phyloP scores from a whole-genome alignment of 2,113 vertebrate species.

The Gulo gulo region DNA sequence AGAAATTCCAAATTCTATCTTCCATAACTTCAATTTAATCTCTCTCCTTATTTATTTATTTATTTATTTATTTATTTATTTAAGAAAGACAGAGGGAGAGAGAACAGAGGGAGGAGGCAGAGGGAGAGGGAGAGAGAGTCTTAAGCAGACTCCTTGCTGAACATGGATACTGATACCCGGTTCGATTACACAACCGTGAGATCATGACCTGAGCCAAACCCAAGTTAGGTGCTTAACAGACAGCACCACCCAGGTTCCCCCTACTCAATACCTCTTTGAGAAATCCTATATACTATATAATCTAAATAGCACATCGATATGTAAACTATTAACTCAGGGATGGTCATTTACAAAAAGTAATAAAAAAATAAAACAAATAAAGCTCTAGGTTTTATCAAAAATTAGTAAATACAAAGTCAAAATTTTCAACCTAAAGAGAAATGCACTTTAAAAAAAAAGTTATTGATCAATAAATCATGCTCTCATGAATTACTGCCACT shows the following conservation, averaged over 20 bases:
- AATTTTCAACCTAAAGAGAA: not conserved
- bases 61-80: not conserved
- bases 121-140: not conserved
- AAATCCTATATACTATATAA: not conserved
- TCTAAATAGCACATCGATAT: not conserved
- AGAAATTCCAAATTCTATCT: not conserved
- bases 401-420: not conserved
- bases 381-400: not conserved
- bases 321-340: not conserved
- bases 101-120: not conserved
- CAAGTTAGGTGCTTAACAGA: not conserved
- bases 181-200: not conserved
- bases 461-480: not conserved
- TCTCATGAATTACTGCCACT: not conserved
- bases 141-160: not conserved
- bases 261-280: not conserved
- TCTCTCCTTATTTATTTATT: not conserved
- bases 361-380: not conserved
- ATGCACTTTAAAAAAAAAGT: not conserved
- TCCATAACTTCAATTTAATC: not conserved
- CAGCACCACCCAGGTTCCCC: not conserved
- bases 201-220: not conserved
- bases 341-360: not conserved
- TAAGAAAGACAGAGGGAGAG: not conserved
- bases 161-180: not conserved